Evolutionary conservation across 2,888 invertebrate genomes (phyloP).

Genomic region (Pandemis cinnamomeana): DNA sequence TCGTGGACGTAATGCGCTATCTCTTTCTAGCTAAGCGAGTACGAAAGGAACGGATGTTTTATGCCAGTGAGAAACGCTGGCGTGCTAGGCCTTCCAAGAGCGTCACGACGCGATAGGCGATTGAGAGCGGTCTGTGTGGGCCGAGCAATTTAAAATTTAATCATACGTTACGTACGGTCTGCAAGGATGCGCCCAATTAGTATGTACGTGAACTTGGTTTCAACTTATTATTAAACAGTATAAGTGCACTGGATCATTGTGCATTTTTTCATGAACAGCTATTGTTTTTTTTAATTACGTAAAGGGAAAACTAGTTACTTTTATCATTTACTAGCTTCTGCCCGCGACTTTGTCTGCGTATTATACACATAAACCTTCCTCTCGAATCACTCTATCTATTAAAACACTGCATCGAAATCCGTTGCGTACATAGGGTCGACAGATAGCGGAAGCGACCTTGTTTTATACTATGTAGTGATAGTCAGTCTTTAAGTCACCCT

Average conservation of each 20-base stretch:
- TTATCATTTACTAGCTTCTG: too few species aligned
- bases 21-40: not conserved
- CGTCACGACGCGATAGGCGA: conserved; percentile 59
- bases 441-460: too few species aligned
- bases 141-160: conserved; percentile 70
- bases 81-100: conserved; percentile 41
- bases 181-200: conserved; percentile 39
- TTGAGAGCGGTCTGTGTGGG: conserved; percentile 62
- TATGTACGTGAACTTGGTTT: not conserved
- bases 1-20: not conserved
- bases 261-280: not conserved
- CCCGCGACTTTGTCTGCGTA: too few species aligned
- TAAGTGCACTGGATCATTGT: not conserved
- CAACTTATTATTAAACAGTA: not conserved
- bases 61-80: conserved; percentile 22
- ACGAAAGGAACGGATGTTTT: not conserved
- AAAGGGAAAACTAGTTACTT: too few species aligned
- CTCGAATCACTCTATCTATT: too few species aligned
- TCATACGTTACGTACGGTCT: conserved; percentile 59
- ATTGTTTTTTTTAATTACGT: too few species aligned
- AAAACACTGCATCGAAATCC: too few species aligned
- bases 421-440: too few species aligned
- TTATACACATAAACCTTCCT: too few species aligned
- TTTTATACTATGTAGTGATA: too few species aligned
- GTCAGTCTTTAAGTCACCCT: too few species aligned